Evolutionary conservation across 2,797 vertebrate species (phyloP).

Genomic region (Spinus pinus): DNA sequence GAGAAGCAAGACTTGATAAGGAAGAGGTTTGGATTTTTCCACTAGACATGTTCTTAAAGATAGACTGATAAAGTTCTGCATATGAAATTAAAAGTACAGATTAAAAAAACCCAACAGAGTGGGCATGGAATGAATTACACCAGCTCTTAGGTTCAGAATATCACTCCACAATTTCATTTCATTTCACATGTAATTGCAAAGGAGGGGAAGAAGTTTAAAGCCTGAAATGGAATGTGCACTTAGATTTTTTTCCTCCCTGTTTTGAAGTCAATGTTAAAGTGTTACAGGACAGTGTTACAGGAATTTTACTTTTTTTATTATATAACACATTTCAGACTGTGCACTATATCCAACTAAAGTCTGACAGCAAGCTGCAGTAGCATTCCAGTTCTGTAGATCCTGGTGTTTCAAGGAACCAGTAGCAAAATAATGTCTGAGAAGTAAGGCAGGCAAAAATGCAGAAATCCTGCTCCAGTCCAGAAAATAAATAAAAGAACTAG

Average conservation of each 20-base stretch:
- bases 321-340: not conserved
- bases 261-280: not conserved
- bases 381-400: not conserved
- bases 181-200: not conserved
- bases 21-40: conserved; percentile 7
- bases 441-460: not conserved
- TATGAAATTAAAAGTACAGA: not conserved
- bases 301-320: not conserved
- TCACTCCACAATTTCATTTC: not conserved
- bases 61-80: not conserved
- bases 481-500: not conserved
- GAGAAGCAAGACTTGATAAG: not conserved
- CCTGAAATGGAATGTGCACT: not conserved
- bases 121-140: conserved; percentile 8
- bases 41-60: not conserved
- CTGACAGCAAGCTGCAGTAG: not conserved
- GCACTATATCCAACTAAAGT: not conserved
- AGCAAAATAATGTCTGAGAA: not conserved
- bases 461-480: not conserved
- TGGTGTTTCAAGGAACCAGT: not conserved
- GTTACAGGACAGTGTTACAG: not conserved
- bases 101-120: not conserved
- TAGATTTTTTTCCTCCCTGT: not conserved
- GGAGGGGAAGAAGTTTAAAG: not conserved
- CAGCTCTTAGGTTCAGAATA: not conserved